Conservation (phyloP, 2,797 vertebrate genomes). For the Enteromius trimaculatus region DNA sequence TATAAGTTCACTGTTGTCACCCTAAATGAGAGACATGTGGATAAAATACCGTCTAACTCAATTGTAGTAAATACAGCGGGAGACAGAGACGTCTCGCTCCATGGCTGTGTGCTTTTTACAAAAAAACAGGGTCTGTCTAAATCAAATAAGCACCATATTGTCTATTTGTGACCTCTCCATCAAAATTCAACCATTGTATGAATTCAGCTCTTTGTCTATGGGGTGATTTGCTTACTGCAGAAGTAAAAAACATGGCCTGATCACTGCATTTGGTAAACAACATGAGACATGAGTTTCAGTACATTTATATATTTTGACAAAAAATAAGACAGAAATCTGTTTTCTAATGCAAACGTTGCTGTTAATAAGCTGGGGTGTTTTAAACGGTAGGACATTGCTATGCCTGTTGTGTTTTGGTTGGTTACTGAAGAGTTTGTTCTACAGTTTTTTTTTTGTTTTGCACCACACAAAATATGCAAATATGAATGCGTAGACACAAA, state of each 20-base stretch:
- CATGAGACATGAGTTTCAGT: constrained; percentile 8
- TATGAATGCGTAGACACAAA: background rate
- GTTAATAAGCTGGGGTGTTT: background rate
- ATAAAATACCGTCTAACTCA: constrained; percentile 43
- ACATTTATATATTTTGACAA: background rate
- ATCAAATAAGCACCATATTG: constrained; percentile 39
- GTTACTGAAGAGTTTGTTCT: background rate
- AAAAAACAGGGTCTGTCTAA: constrained; percentile 28
- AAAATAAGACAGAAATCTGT: background rate
- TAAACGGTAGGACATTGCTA: background rate
- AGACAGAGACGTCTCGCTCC: constrained; percentile 22
- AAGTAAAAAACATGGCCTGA: constrained; percentile 14
- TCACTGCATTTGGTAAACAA: constrained; percentile 19
- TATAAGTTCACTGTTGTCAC: constrained; percentile 22
- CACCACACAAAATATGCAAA: too few relatives aligned
- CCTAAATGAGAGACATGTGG: constrained; percentile 47
- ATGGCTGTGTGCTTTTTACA: background rate
- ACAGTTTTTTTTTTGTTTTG: background rate
- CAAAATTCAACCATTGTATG: background rate
- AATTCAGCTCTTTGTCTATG: background rate
- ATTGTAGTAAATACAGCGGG: constrained; percentile 52
- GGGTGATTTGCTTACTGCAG: background rate
- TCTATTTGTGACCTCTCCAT: constrained; percentile 13
- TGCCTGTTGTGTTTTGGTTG: background rate
- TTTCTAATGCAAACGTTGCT: background rate